Evolutionary conservation across 2,113 vertebrate species (phyloP), one percentile per base, ranked within the genome.

Genomic region (Sylvilagus bachmani): DNA sequence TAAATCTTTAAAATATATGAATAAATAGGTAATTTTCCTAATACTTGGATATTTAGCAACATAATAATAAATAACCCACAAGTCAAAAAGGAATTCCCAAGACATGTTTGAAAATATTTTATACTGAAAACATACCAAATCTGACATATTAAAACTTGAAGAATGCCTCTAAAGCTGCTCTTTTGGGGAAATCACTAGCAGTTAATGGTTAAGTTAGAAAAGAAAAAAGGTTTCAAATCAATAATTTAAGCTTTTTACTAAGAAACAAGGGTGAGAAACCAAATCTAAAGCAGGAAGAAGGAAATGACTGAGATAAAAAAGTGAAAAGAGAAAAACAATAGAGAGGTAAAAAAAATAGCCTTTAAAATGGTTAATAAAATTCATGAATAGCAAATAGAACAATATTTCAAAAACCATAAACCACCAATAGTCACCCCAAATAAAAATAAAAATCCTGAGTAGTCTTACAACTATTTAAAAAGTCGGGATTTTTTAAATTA

Each of bases 181-280:
- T 79, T 36, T 88, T 33, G 80, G 67, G 36, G 33, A 91, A 51
- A 84, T 27, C 62, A 69, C 11, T 51, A 85, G 67, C 66, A 71
- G 64, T 78, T 87, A 66, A 66, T 58, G 3, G 17, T 27, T 84
- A 61, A 22, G 17, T 31, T 84, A 87, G 49, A 53, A 93, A 75
- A 80, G 12, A 78, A 25, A 31, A 25, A 75, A 64, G 14, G 16
- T 38, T 21, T 66, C 61, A 93, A 77, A 25, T 89, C 22, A 79
- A 2, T 64, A 90, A 73, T 61, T 70, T 66, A 95, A 71, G 21
- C 16, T 81, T 93, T 89, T 85, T 16, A n/a, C 36, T 81, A 86
- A 86, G 62, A 19, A 73, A 80, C 51, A 31, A 13, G 4, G 29
- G 3, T 70, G 64, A n/a, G 2, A 89, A 62, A 82, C 33, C 67